Evolutionary conservation across 2,888 invertebrate genomes (phyloP).

Genomic region (Lochmaea capreae): DNA sequence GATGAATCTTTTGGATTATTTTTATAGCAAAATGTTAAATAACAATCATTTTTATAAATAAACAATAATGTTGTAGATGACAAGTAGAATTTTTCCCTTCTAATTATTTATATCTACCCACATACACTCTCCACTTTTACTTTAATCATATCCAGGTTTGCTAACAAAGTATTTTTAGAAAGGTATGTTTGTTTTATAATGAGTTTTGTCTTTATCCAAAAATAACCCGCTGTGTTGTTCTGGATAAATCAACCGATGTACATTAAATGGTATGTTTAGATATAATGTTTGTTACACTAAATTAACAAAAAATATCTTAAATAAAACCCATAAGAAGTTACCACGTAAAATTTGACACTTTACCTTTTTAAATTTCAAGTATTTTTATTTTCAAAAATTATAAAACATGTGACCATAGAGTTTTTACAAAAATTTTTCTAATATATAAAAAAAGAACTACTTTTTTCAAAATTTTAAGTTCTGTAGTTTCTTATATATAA

Average conservation of each 20-base stretch:
- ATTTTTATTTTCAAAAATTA: no score
- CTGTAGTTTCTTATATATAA: no score
- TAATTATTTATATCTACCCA: background rate
- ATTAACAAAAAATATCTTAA: no score
- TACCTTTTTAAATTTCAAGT: no score
- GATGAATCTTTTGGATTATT: background rate
- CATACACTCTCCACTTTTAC: conserved; percentile 9
- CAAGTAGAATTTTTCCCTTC: background rate
- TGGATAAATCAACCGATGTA: background rate
- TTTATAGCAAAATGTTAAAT: background rate
- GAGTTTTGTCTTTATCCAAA: conserved; percentile 16
- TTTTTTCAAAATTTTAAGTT: no score
- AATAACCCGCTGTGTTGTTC: conserved; percentile 7
- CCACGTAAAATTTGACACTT: no score
- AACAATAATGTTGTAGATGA: background rate
- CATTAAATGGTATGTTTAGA: background rate
- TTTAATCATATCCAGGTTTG: conserved; percentile 16
- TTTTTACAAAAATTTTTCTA: no score
- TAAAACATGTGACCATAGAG: no score
- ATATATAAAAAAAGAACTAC: no score
- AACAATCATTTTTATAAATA: background rate
- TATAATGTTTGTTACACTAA: background rate
- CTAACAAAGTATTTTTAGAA: conserved; percentile 13
- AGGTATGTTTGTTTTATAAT: conserved; percentile 18
- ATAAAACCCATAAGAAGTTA: no score